These are phyloP conservation scores for Lepidurus couesii DNA, from an alignment of 1,140 invertebrate species.

Conservation along the genomic window DNA sequence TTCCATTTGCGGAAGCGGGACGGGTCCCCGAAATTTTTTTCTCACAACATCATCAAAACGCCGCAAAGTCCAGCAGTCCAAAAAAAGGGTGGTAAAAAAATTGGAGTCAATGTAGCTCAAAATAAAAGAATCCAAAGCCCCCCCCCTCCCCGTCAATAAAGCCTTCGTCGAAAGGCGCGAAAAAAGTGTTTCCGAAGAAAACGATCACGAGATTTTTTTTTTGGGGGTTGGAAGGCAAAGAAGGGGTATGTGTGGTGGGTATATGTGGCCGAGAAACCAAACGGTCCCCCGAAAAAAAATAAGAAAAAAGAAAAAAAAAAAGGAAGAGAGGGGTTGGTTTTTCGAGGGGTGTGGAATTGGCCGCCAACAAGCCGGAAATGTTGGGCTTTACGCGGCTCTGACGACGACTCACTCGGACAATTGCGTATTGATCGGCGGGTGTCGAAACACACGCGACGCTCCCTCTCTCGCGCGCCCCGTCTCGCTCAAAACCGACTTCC, in stretches of 20 bases:
- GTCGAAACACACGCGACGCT: slow-evolving; percentile 16
- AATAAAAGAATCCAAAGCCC: neutral
- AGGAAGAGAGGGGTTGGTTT: neutral
- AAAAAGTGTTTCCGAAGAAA: neutral
- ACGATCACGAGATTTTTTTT: neutral
- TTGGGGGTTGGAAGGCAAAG: neutral
- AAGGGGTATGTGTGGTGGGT: slow-evolving; percentile 8
- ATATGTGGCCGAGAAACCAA: neutral
- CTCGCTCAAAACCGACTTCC: slow-evolving; percentile 17
- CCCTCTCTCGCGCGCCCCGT: neutral
- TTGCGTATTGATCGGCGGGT: slow-evolving; percentile 20
- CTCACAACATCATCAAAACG: neutral
- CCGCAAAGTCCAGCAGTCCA: neutral
- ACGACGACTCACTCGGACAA: slow-evolving; percentile 20
- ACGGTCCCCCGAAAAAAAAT: neutral
- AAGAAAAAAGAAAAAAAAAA: no score
- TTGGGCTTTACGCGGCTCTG: slow-evolving; percentile 13
- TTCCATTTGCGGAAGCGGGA: neutral
- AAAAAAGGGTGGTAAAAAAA: neutral
- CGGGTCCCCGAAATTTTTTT: neutral
- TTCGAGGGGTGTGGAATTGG: slow-evolving; percentile 17
- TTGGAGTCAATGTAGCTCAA: slow-evolving; percentile 8
- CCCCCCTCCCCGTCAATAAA: neutral
- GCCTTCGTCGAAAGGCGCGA: neutral
- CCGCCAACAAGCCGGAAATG: slow-evolving; percentile 20